These are phyloP conservation scores for Platygyra sinensis DNA, from an alignment of 64 coral and sea anemone genomes.

Conservation along the genomic window DNA sequence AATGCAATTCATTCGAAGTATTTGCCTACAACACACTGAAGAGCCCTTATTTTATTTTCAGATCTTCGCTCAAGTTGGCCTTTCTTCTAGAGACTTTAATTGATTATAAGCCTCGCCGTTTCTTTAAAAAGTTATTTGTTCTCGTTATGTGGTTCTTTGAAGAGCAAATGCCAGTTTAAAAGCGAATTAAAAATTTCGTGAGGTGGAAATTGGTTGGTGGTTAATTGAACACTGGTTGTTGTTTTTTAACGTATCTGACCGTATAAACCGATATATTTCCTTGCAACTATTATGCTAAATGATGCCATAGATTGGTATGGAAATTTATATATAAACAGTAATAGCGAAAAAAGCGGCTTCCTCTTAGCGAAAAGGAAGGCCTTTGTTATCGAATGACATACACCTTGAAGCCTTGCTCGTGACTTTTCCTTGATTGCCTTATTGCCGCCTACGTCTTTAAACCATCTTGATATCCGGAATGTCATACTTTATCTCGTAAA, in stretches of 20 bases:
- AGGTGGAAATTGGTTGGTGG: not conserved
- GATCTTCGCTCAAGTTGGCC: not conserved
- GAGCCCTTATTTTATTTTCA: not conserved
- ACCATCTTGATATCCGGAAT: conserved; percentile 14
- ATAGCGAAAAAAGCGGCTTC: conserved; percentile 14
- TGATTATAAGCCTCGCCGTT: conserved; percentile 31
- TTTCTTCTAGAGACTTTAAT: conserved; percentile 14
- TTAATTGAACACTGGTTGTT: not conserved
- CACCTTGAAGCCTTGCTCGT: conserved; percentile 48
- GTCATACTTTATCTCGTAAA: not conserved
- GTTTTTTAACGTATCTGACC: not conserved
- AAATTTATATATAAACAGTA: conserved; percentile 4
- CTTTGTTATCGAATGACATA: conserved; percentile 48
- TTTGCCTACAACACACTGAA: not conserved
- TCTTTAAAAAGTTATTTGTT: conserved; percentile 11
- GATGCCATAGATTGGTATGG: not conserved
- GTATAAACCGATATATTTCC: not conserved
- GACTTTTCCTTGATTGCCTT: conserved; percentile 5
- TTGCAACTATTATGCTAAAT: not conserved
- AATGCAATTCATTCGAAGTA: conserved; percentile 24
- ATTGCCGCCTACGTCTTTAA: not conserved
- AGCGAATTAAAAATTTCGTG: conserved; percentile 22
- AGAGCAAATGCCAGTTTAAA: conserved; percentile 33
- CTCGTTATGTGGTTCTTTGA: conserved; percentile 14
- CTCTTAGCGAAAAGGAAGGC: conserved; percentile 35